Conservation (phyloP, 2,797 vertebrate species). For the Huso huso region DNA sequence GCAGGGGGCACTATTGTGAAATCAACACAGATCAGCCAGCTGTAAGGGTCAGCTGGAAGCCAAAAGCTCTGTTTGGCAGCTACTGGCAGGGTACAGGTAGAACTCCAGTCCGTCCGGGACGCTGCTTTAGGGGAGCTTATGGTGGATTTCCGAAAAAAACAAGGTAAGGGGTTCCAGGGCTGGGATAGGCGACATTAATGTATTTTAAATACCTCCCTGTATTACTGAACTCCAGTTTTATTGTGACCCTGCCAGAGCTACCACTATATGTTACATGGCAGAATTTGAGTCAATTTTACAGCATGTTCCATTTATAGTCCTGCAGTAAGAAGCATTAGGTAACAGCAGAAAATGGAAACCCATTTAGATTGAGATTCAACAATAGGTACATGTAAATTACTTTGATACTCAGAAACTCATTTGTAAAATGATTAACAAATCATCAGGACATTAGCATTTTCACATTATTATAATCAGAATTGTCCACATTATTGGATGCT, state of each 20-base stretch:
- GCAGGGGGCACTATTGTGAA: not conserved
- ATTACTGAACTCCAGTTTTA: not conserved
- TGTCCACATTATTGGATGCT: not conserved
- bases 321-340: too few species aligned
- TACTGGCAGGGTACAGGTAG: not conserved
- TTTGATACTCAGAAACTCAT: too few species aligned
- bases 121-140: not conserved
- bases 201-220: not conserved
- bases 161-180: not conserved
- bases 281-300: too few species aligned
- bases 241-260: not conserved
- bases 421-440: too few species aligned
- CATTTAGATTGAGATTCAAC: too few species aligned
- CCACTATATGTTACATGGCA: not conserved
- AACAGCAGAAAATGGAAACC: too few species aligned
- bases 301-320: too few species aligned
- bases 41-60: constrained; percentile 5
- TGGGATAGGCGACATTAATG: not conserved
- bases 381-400: too few species aligned
- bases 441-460: too few species aligned
- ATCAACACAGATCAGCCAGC: not conserved
- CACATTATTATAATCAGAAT: not conserved
- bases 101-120: not conserved
- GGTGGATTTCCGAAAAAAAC: not conserved
- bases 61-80: not conserved